phyloP scores from a whole-genome alignment of 2,888 invertebrate species.

The Exocentrus adspersus region DNA sequence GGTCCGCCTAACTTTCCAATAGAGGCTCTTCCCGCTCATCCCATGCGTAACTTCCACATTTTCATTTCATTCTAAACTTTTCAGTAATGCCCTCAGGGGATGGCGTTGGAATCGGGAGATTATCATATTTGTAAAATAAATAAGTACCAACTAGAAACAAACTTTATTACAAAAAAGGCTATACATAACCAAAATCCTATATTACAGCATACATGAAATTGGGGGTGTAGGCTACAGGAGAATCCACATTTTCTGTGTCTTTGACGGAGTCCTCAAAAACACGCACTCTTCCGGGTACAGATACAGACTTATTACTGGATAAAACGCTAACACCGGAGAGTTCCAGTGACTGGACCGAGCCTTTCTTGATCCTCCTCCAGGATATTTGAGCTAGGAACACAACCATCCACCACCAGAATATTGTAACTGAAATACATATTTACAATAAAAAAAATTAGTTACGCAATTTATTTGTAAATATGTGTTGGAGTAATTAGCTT shows the following conservation, averaged over 20 bases:
- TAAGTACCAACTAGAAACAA: no score
- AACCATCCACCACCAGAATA: slow-evolving; percentile 37
- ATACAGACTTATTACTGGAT: not conserved
- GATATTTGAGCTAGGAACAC: slow-evolving; percentile 27
- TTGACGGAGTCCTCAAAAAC: not conserved
- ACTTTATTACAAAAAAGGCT: no score
- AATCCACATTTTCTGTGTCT: slow-evolving; percentile 1
- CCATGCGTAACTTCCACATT: not conserved
- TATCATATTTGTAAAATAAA: not conserved
- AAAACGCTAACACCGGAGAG: slow-evolving; percentile 9
- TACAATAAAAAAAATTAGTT: no score
- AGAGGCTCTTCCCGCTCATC: not conserved
- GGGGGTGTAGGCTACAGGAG: slow-evolving; percentile 11
- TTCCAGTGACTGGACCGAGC: slow-evolving; percentile 16
- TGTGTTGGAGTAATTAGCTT: no score
- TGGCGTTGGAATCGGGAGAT: not conserved
- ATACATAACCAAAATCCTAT: not conserved
- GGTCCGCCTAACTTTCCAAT: slow-evolving; percentile 1
- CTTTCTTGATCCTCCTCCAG: slow-evolving; percentile 23
- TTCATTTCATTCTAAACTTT: not conserved
- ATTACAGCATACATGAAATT: slow-evolving; percentile 13
- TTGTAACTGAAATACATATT: slow-evolving; percentile 31
- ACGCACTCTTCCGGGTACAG: not conserved
- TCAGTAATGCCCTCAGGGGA: not conserved
- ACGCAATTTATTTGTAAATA: no score